Percentiles rank a stretch among this genome's conserved stretches.
Evolutionary conservation across 1,140 invertebrate genomes (phyloP).

Genomic region (Pinna nobilis): DNA sequence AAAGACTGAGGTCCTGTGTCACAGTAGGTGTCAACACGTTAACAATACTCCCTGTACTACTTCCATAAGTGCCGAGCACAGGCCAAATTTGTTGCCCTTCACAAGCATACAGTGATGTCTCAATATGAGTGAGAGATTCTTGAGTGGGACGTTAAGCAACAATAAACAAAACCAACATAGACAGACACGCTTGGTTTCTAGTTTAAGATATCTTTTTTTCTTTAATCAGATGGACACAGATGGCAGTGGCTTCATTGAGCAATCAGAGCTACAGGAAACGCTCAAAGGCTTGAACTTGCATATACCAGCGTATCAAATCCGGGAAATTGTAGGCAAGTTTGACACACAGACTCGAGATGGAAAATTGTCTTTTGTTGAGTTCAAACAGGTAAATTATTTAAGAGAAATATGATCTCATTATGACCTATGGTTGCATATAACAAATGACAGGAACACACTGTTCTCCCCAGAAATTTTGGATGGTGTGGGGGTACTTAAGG

Average conservation of each 20-base stretch:
- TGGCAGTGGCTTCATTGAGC: constrained; percentile 91
- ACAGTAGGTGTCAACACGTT: too few relatives aligned
- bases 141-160: too few relatives aligned
- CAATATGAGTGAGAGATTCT: too few relatives aligned
- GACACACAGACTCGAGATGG: constrained; percentile 82
- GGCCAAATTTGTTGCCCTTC: too few relatives aligned
- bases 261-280: constrained; percentile 91
- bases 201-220: constrained; percentile 11
- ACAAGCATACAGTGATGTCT: too few relatives aligned
- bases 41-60: too few relatives aligned
- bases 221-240: constrained; percentile 91
- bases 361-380: constrained; percentile 88
- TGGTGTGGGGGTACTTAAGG: background rate
- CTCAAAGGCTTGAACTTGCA: constrained; percentile 94
- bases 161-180: too few relatives aligned
- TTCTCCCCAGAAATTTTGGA: constrained; percentile 8
- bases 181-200: background rate
- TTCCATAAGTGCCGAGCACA: too few relatives aligned
- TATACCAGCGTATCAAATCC: constrained; percentile 93
- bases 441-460: too few relatives aligned
- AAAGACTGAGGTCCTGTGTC: too few relatives aligned
- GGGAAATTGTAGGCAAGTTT: constrained; percentile 92
- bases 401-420: constrained; percentile 14
- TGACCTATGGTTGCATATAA: constrained; percentile 2
- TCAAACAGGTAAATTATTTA: constrained; percentile 77